Percentiles rank a stretch among this genome's conserved stretches.
Conservation (phyloP, 2,113 vertebrate genomes). For the Trachemys scripta region DNA sequence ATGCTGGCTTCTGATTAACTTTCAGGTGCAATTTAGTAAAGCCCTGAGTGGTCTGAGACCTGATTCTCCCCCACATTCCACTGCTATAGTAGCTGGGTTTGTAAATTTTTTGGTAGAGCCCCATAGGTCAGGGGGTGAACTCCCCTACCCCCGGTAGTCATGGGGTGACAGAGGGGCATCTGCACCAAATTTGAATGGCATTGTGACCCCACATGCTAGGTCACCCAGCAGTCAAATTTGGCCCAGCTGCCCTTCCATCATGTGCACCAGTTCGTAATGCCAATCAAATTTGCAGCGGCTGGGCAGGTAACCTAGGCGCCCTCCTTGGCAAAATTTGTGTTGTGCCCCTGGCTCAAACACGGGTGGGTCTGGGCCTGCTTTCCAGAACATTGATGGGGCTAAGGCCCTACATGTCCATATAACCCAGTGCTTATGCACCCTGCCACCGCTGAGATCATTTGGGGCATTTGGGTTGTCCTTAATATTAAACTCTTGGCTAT, state of each 20-base stretch:
- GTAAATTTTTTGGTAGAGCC: neutral
- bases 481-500: neutral
- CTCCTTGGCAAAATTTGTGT: neutral
- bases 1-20: neutral
- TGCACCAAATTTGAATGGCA: neutral
- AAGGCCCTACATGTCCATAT: neutral
- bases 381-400: no score
- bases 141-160: neutral
- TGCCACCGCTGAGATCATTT: neutral
- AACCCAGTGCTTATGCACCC: neutral
- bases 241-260: neutral
- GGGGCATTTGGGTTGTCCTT: neutral
- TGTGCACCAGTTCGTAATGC: neutral
- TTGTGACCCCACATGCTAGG: neutral
- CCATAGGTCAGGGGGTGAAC: neutral
- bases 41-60: neutral
- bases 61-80: neutral
- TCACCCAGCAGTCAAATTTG: neutral
- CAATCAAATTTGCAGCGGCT: neutral
- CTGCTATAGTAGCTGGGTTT: neutral
- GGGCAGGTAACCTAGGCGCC: neutral
- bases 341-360: neutral
- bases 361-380: neutral
- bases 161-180: no score
- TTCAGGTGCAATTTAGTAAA: neutral